Evolutionary conservation across 2,113 vertebrate genomes (phyloP), one percentile per base, ranked within the genome.

Genomic region (Gallinago undulata): DNA sequence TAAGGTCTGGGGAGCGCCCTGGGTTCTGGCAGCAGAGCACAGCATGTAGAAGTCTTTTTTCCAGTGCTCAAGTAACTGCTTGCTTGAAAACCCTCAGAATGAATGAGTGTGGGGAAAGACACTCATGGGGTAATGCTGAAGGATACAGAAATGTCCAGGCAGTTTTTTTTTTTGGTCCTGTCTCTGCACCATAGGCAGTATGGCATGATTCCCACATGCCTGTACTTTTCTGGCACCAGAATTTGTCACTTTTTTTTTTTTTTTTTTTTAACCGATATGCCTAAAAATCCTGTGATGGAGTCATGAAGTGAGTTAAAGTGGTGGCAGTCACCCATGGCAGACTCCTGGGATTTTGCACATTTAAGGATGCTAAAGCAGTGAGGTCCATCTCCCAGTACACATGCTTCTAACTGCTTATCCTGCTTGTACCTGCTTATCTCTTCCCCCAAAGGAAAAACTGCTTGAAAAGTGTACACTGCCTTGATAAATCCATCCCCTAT

Each of bases 1-100:
- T 27, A 45, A 51, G 57, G 48, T n/a, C 33, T 33, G 35, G 21
- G 25, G 25, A 76, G 33, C 0, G 0, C 51, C 15, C 33, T 18
- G 57, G 21, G 31, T 30, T 59, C 15, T 41, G 18, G 56, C 41
- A 51, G 64, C 57, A 53, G 9, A 51, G 76, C 15, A 16, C 6
- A 90, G 51, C 41, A 2, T 0, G 3, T 24, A 31, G 21, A 2
- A 3, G 28, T 30, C 19, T 63, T 79, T 80, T 31, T 78, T 35
- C 13, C 51, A 75, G 1, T 18, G 47, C 11, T 83, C 13, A 45
- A 68, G 17, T 47, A 2, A 1, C 22, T 79, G 51, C 25, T 83
- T 43, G 16, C 53, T 79, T 76, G n/a, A 72, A 80, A 60, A 37
- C 3, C 6, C 43, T 91, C 35, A 64, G 62, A 51, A 90, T 47